A percentile compares a stretch with the other conserved stretches of the same genome.
These are phyloP conservation scores for Sycophaga agraensis DNA, from an alignment of 1,140 invertebrate species.

Conservation along the genomic window DNA sequence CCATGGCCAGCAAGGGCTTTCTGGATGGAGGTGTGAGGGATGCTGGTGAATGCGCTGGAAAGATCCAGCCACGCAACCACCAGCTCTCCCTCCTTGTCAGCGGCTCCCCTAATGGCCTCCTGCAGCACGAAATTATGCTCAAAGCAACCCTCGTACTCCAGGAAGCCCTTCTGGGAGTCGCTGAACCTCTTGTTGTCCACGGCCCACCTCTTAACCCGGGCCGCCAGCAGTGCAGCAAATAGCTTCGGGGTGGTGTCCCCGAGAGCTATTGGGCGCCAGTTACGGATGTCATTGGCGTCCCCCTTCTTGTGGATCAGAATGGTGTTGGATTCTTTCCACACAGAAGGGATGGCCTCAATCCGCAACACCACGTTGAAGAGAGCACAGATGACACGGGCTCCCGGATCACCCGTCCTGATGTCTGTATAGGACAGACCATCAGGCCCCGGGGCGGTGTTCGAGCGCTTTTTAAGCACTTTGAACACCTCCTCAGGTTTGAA, in stretches of 20 bases:
- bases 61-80: no score
- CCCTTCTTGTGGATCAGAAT: constrained; percentile 45
- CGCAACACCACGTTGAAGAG: no score
- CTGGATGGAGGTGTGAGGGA: constrained; percentile 42
- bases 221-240: constrained; percentile 37
- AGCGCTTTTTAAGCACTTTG: no score
- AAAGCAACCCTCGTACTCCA: constrained; percentile 40
- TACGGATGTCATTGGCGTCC: constrained; percentile 28
- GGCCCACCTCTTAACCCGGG: constrained; percentile 31
- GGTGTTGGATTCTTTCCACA: constrained; percentile 35
- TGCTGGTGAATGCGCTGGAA: constrained; percentile 41
- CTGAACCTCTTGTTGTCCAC: constrained; percentile 24
- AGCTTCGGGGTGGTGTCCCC: constrained; percentile 43
- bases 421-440: no score
- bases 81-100: constrained; percentile 27
- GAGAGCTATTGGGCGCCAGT: no score
- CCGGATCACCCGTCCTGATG: no score
- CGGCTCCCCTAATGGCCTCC: constrained; percentile 31
- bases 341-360: no score
- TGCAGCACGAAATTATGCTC: constrained; percentile 49
- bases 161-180: constrained; percentile 40
- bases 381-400: no score
- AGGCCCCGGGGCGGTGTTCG: no score
- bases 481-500: no score
- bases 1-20: no score